Conservation (phyloP, 2,113 vertebrate genomes). For the Rana temporaria region DNA sequence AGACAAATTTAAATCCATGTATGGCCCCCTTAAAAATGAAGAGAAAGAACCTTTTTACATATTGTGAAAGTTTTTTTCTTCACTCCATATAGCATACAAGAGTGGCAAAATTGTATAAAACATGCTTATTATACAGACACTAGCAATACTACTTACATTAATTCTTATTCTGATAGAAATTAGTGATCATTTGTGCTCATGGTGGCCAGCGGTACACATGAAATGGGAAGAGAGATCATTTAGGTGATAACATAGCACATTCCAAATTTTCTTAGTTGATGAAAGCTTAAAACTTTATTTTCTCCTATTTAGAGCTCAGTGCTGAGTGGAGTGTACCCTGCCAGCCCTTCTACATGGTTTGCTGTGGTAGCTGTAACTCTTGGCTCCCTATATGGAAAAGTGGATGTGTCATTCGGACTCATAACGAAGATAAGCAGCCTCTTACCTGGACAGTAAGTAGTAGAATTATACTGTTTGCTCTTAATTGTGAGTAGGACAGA, state of each 20-base stretch:
- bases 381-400: slow-evolving; percentile 81
- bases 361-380: slow-evolving; percentile 84
- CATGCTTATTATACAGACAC: too few relatives aligned
- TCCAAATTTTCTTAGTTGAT: too few relatives aligned
- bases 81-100: too few relatives aligned
- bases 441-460: slow-evolving; percentile 80
- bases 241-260: not conserved
- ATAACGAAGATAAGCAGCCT: slow-evolving; percentile 78
- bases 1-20: too few relatives aligned
- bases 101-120: too few relatives aligned
- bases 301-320: slow-evolving; percentile 83
- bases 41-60: too few relatives aligned
- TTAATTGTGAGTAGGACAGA: not conserved
- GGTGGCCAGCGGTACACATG: too few relatives aligned
- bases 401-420: slow-evolving; percentile 86
- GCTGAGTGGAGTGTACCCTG: slow-evolving; percentile 90
- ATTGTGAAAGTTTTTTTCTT: too few relatives aligned
- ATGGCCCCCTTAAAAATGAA: too few relatives aligned
- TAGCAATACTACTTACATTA: too few relatives aligned
- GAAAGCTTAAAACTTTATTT: not conserved
- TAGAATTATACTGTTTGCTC: not conserved
- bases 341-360: slow-evolving; percentile 93
- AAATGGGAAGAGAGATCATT: not conserved
- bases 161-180: too few relatives aligned
- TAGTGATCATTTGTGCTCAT: too few relatives aligned